A percentile compares a stretch with the other conserved stretches of the same genome.
phyloP scores from a whole-genome alignment of 1,140 invertebrate genomes.

The Delia radicum region DNA sequence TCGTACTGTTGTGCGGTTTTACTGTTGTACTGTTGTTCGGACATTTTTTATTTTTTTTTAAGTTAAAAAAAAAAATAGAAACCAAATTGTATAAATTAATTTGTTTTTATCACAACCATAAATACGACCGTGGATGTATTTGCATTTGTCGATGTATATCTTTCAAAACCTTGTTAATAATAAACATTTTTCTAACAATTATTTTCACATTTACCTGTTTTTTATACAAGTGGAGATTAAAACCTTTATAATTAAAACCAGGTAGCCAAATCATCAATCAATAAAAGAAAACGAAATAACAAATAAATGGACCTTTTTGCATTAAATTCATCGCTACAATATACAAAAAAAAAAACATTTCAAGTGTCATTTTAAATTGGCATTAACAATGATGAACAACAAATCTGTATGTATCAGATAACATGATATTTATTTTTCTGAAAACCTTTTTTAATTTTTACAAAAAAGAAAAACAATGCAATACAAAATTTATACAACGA shows the following conservation, averaged over 20 bases:
- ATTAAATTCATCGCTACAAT: neutral
- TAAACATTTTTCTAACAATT: too few relatives aligned
- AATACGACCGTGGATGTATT: too few relatives aligned
- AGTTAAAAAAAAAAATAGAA: too few relatives aligned
- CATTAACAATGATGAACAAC: conserved; percentile 1
- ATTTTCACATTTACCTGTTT: too few relatives aligned
- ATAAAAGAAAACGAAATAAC: neutral
- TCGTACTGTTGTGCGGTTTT: too few relatives aligned
- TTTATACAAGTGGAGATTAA: neutral
- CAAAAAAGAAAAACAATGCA: too few relatives aligned
- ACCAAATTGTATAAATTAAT: too few relatives aligned
- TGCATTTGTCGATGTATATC: too few relatives aligned
- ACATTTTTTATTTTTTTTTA: too few relatives aligned
- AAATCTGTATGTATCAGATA: neutral
- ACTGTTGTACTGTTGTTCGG: too few relatives aligned
- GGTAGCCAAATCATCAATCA: neutral
- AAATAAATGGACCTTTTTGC: neutral
- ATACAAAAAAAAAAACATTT: neutral
- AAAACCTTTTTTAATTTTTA: neutral
- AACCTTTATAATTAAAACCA: neutral
- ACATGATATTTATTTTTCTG: neutral
- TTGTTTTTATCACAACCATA: too few relatives aligned
- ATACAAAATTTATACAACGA: neutral
- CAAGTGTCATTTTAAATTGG: conserved; percentile 19
- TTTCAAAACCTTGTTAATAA: too few relatives aligned